Evolutionary conservation across 2,888 invertebrate genomes (phyloP).

Genomic region (Pammene aurita): DNA sequence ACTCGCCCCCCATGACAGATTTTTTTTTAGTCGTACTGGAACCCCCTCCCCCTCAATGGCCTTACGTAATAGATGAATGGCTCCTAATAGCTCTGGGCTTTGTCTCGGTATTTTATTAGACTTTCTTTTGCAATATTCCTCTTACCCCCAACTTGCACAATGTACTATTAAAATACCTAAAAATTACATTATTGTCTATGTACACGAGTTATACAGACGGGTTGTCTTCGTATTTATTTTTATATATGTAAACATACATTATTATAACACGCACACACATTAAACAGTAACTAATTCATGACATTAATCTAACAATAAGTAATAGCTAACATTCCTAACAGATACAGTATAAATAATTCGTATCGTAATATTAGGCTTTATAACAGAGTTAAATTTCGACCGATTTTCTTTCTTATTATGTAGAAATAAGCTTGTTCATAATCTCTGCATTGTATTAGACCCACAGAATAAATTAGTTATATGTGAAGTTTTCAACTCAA

Average conservation of each 20-base stretch:
- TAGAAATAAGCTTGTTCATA: neutral
- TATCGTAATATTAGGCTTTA: slow-evolving; percentile 43
- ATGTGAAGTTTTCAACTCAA: too few species aligned
- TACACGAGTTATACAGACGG: slow-evolving; percentile 39
- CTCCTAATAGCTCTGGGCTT: too few species aligned
- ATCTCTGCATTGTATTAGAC: too few species aligned
- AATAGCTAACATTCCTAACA: slow-evolving; percentile 41
- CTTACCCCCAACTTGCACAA: too few species aligned
- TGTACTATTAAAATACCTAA: slow-evolving; percentile 14
- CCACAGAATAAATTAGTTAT: too few species aligned
- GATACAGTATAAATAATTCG: slow-evolving; percentile 46
- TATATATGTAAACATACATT: slow-evolving; percentile 31
- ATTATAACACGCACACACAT: slow-evolving; percentile 39
- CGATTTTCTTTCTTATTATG: too few species aligned
- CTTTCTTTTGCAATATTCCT: too few species aligned
- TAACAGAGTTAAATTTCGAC: neutral
- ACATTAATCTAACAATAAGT: slow-evolving; percentile 45
- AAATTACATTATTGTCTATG: slow-evolving; percentile 41
- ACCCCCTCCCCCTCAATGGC: too few species aligned
- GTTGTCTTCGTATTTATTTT: slow-evolving; percentile 21
- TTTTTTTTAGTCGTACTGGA: too few species aligned
- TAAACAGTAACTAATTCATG: slow-evolving; percentile 43
- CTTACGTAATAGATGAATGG: too few species aligned
- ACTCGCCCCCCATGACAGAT: too few species aligned
- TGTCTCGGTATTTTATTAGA: too few species aligned